Base-by-base conservation (phyloP, 2,797 vertebrate species). In the Fistularia commersonii region DNA sequence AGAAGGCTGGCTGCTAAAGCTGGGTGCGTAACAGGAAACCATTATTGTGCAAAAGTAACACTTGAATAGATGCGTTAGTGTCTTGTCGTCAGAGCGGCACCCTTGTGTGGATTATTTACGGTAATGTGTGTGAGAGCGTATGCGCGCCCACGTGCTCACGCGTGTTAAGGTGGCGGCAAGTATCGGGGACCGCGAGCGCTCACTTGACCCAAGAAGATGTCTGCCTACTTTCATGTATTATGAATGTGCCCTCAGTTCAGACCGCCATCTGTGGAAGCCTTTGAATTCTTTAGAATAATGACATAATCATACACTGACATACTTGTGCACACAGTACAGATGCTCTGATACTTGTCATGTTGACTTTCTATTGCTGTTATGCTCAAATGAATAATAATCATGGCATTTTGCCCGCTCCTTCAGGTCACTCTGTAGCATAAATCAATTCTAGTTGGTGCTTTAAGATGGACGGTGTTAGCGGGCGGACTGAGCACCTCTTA, bases 1-100 rank as follows among this genome's bases (percentile, higher is more conserved):
- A 32, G 95, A 98, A 72, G 95, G 95, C 84, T 98, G 95, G 95
- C 92, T 98, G 1, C 83, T 98, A 44, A 98, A 98, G 61, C 91
- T 98, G 7, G 95, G 95, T 98, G 76, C 92, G 95, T 83, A 40
- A 47, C 14, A 6, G 41, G 11, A 23, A 8, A 66, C 39, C 1
- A 5, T 12, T 12, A 10, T 5, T 41, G 11, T 5, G 2, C 11
- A 11, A 11, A 11, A 11, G 11, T 11, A 41, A 8, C 39, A 6
- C 7, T 41, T 41, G 10, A 6, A 6, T 41, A 12, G 6, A 12
- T 41, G 39, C 6, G 39, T 12, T 41, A 23, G 23, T 23, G 2
- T 23, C 6, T 64, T 52, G 51, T 48, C 40, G 45, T 41, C 23
- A 23, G 23, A 38, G 23, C 34, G 46, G 57, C 32, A 14, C 13